Evolutionary conservation across 2,888 invertebrate genomes (phyloP), one percentile per base, ranked within the genome.

Genomic region (Temnothorax unifasciatus): DNA sequence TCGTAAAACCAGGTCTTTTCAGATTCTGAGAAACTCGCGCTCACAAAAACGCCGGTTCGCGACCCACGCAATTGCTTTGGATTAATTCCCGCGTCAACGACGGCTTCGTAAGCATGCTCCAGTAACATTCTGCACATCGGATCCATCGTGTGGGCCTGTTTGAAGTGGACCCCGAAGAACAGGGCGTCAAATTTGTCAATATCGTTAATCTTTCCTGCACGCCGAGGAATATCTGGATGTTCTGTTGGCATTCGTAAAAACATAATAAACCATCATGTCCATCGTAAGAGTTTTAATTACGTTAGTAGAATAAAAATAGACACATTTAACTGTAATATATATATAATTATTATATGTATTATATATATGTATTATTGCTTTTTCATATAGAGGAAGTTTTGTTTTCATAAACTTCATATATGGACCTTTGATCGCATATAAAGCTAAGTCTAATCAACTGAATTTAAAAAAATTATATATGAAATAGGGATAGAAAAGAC

Each of bases 11-110:
- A 96, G 0, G 96, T 97, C 90, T 97, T 97, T 90, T 97, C 97
- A 0, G 97, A 96, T 92, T 98, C 97, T 0, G 97, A 97, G 85
- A 96, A 96, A 87, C 97, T 97, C 9, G 96, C 96, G 34, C 97
- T 98, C 50, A 98, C 95, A 92, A 96, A 97, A 0, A 98, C 97
- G 52, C 97, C 98, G 0, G 97, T 97, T 88, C 96, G 96, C 0
- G 96, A 95, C 0, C 97, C 97, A 47, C 96, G 95, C 13, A 97
- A 92, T 3, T 95, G 95, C 69, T 96, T 83, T 95, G 98, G 98
- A 94, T 97, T 97, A 21, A 96, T 88, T 44, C 96, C 96, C 4
- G 93, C 93, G 44, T 93, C 93, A 44, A 93, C 69, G 92, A 96
- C 95, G 11, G 96, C 96, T 92, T 97, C 97, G 92, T 96, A 96